Base-by-base conservation (phyloP, 2,113 vertebrate species). In the Panthera leo region DNA sequence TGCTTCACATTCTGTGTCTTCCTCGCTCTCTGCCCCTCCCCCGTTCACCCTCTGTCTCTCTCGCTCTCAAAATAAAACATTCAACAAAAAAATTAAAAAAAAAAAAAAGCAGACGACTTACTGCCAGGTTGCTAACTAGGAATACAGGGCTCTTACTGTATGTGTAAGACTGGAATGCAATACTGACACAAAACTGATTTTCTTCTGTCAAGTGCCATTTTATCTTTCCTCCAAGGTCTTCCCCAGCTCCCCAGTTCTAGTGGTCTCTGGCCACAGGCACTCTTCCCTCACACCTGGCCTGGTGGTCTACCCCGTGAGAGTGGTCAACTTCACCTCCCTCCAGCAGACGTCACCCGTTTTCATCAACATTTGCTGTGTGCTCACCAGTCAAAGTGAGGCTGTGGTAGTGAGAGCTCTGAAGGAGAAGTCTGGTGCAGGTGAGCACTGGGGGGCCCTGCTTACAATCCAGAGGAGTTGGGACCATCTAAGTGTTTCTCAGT, bases 331-430 rank as follows among this genome's bases (percentile, higher is more conserved):
- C 87, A 97, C 97, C 18, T 98, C 98, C 73, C 97, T 98, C 36
- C 98, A 98, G 97, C 97, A 97, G 91, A 96, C 55, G 96, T 93
- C 97, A 16, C 96, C 96, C 0, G 76, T 97, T 58, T 98, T 98
- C 85, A 89, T 99, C 97, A 98, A 97, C 27, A 31, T 99, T 76
- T 98, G 98, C 82, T 98, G 98, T 65, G 6, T 65, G n/a, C 97
- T 99, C n/a, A 98, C 98, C 2, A 78, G 95, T 63, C 98, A 98
- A 82, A 91, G 48, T 27, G 96, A 93, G 8, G 95, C 96, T 2
- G 95, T 98, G 25, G 2, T 71, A 29, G 98, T 98, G 55, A 97
- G 87, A 92, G 96, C 84, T 3, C 6, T 34, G n/a, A 80, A 39
- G 27, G 90, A 51, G 1, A 93, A 92, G 25, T n/a, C 76, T 18